Evolutionary conservation across 1,140 invertebrate genomes (phyloP).

Genomic region (Holcopasites calliopsidis): DNA sequence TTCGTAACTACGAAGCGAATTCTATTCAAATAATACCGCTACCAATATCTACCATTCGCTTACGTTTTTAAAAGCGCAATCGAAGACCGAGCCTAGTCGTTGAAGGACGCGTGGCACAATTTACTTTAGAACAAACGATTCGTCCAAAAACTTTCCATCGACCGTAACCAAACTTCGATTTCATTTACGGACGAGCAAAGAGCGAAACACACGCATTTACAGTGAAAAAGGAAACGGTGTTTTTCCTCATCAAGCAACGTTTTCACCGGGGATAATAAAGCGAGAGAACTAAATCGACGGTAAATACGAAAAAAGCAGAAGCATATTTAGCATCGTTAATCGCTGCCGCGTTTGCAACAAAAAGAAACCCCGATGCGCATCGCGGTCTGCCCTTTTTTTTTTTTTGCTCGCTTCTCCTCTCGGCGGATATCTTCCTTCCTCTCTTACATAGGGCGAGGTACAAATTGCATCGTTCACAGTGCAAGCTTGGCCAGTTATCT

Average conservation of each 20-base stretch:
- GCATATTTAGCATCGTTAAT: constrained; percentile 16
- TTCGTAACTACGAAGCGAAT: too few relatives aligned
- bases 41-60: too few relatives aligned
- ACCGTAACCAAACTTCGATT: too few relatives aligned
- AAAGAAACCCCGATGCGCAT: neutral
- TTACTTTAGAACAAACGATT: too few relatives aligned
- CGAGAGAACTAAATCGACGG: neutral
- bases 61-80: too few relatives aligned
- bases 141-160: too few relatives aligned
- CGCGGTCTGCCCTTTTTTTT: neutral
- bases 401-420: too few relatives aligned
- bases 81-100: too few relatives aligned
- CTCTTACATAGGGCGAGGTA: constrained; percentile 11
- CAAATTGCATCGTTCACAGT: constrained; percentile 17
- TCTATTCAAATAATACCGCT: too few relatives aligned
- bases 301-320: neutral
- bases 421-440: neutral
- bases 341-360: neutral
- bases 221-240: neutral
- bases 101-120: too few relatives aligned
- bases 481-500: constrained; percentile 2
- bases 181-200: neutral
- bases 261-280: neutral
- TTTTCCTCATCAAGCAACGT: neutral
- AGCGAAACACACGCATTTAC: too few relatives aligned